Evolutionary conservation across 1,140 invertebrate genomes (phyloP).

Genomic region (Musca vetustissima): DNA sequence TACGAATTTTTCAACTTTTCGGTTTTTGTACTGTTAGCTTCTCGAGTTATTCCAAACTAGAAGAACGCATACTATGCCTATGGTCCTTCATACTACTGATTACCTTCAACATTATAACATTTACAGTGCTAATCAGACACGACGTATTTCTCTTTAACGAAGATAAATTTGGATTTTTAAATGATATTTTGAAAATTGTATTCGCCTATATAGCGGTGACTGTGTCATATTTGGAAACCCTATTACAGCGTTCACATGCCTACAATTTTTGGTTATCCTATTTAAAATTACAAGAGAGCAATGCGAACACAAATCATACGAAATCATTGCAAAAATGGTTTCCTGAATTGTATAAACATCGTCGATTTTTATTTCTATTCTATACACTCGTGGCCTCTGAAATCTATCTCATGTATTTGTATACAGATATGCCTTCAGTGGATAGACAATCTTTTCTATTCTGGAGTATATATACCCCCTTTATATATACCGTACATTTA

Average conservation of each 20-base stretch:
- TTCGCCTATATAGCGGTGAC: constrained; percentile 38
- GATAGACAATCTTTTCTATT: constrained; percentile 29
- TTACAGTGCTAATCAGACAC: constrained; percentile 14
- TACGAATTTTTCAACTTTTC: not conserved
- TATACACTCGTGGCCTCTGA: constrained; percentile 26
- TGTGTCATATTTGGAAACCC: constrained; percentile 39
- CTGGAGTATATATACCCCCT: constrained; percentile 41
- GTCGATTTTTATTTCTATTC: constrained; percentile 18
- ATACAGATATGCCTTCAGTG: not conserved
- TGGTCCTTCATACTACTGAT: constrained; percentile 13
- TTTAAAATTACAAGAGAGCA: too few relatives aligned
- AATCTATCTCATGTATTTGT: constrained; percentile 5
- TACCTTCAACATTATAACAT: constrained; percentile 25
- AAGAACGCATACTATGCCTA: not conserved
- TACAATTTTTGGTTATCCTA: constrained; percentile 35
- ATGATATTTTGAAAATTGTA: constrained; percentile 39
- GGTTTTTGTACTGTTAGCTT: not conserved
- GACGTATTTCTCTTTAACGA: constrained; percentile 35
- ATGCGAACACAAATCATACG: not conserved
- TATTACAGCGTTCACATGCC: constrained; percentile 28
- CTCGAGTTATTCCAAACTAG: not conserved
- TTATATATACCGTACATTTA: constrained; percentile 34
- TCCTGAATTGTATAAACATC: not conserved
- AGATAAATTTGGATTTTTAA: constrained; percentile 40
- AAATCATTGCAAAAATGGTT: not conserved